Base-by-base conservation (phyloP, 2,888 invertebrate species). In the Cenopis cana region DNA sequence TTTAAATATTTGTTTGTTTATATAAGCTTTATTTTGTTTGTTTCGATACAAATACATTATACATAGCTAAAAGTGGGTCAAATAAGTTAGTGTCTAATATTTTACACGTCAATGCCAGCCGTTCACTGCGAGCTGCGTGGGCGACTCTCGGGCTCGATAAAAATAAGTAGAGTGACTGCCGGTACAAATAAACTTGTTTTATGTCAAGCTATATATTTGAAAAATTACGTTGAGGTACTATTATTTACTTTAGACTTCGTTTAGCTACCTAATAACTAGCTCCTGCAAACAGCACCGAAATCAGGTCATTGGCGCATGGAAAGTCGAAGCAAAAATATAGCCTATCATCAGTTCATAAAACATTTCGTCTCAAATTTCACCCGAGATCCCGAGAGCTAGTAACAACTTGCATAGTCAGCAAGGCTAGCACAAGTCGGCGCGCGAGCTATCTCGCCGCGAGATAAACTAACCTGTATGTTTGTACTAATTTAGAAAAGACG, bases 11-110 rank as follows among this genome's bases (percentile, higher is more conserved):
- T 1, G 6, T 9, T 50, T 0, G 18, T 18, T 50, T 2, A 18
- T 18, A 12, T n/a, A 20, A 4, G 2, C 1, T 11, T 56, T 11
- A 17, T 46, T n/a, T 46, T 29, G 29, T 18, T 33, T 49, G 11
- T 50, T 62, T 49, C 10, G 1, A 3, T 52, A 20, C 14, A 12
- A 52, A 50, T 33, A 41, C 18, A 17, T 41, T 24, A 60, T 14
- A 5, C 29, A 29, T 24, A 38, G 29, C 60, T 52, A 68, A 52
- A 52, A 57, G 11, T 10, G 8, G 60, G 46, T 59, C 24, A 20
- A 55, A 55, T 46, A n/a, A 54, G 54, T 33, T 5, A 8, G 33
- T 68, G 38, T 60, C 68, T 68, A 60, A 68, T 68, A 54, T 68
- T 64, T 38, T 54, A 33, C 60, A 18, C 54, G 60, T 68, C 68